Base-by-base conservation (phyloP, 2,113 vertebrate species). In the Cyprinodon brontotheroides region DNA sequence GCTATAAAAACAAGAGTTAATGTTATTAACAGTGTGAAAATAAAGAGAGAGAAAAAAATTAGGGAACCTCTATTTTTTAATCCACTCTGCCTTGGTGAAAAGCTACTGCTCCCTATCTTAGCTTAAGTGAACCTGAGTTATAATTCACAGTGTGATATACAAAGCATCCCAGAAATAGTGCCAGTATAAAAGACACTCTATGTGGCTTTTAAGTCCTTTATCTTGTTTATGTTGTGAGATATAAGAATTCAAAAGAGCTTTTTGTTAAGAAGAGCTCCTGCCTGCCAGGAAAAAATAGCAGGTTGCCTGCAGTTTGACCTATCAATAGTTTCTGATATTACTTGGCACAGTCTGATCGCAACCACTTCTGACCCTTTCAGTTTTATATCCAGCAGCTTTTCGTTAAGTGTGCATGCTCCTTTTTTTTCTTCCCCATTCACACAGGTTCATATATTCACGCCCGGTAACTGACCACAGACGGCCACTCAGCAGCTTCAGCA, bases 51-150 rank as follows among this genome's bases (percentile, higher is more conserved):
- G 29, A 29, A 29, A 29, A 29, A 29, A 29, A 29, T 29, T 1
- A 29, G 29, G 29, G 29, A 29, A 29, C 29, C 29, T 29, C 29
- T 29, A 29, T 29, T 61, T 72, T 72, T 67, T 68, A 41, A 59
- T 60, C 29, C 72, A 62, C 61, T 65, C 61, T 77, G 74, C 82
- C 73, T 81, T 78, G 65, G 82, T 59, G 82, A 75, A 85, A 89
- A 88, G 70, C 76, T 77, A 93, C 85, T 82, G 82, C 74, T 84
- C 70, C 63, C 75, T 65, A 74, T 85, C 83, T 78, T 41, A 84
- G 80, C 79, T 89, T 83, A 87, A 90, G 86, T 63, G 70, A 91
- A 83, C 85, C 82, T 72, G 74, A 87, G 87, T 83, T 93, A 91
- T 89, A 92, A 92, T 91, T 92, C 40, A 45, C 12, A 45, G 9